Conservation (phyloP, 2,113 vertebrate species). For the Crotalus tigris region DNA sequence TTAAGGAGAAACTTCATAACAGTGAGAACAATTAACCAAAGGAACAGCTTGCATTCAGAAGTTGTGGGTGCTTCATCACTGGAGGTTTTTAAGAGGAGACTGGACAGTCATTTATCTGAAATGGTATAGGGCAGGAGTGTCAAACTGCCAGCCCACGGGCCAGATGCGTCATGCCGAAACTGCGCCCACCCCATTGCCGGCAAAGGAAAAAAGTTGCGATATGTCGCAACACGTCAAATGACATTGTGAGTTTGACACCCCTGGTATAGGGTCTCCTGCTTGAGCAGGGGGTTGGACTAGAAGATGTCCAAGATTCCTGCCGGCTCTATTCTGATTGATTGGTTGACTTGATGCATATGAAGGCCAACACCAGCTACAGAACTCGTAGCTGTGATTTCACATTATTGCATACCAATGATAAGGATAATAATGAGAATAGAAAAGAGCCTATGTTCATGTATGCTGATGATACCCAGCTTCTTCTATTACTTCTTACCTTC, state of each 20-base stretch:
- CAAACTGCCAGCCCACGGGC: no score
- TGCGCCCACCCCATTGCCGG: no score
- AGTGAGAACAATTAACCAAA: background rate
- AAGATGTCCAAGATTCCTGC: background rate
- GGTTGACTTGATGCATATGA: background rate
- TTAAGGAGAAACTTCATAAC: background rate
- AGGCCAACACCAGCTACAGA: background rate
- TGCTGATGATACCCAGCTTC: background rate
- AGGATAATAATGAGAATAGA: background rate
- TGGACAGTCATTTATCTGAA: background rate
- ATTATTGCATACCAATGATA: background rate
- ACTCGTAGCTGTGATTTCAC: background rate
- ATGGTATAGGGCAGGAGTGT: background rate
- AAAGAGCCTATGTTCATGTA: background rate
- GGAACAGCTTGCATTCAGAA: background rate
- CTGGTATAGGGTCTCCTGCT: background rate
- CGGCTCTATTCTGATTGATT: background rate
- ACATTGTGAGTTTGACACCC: no score
- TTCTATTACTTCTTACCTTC: background rate
- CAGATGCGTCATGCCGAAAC: no score
- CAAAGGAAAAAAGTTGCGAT: no score
- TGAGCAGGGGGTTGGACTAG: background rate
- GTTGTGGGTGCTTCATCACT: background rate
- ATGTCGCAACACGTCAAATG: no score
- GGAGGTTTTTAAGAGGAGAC: background rate